phyloP scores from a whole-genome alignment of 1,140 invertebrate species.

The Tetramorium parvispinum region DNA sequence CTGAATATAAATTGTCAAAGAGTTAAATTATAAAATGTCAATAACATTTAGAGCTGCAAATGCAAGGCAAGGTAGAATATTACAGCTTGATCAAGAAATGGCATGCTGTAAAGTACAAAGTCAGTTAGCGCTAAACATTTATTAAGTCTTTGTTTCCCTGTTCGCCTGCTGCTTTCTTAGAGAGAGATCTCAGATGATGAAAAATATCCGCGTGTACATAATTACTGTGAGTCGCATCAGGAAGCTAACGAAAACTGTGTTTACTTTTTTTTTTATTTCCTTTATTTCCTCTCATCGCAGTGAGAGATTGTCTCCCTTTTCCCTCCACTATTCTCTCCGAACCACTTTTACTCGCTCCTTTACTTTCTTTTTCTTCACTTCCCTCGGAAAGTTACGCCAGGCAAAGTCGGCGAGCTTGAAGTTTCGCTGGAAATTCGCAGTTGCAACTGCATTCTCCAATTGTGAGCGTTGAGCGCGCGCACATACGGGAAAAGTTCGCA shows the following conservation, averaged over 20 bases:
- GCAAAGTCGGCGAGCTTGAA: constrained; percentile 39
- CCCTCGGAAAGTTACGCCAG: constrained; percentile 45
- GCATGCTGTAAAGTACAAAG: not conserved
- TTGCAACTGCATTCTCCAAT: constrained; percentile 57
- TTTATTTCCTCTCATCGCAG: not conserved
- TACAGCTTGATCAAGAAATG: not conserved
- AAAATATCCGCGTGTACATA: constrained; percentile 42
- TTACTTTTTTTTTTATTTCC: constrained; percentile 42
- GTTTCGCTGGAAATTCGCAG: constrained; percentile 49
- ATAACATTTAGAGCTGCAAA: not conserved
- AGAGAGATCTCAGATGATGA: not conserved
- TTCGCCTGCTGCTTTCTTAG: not conserved
- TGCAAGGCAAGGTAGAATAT: not conserved
- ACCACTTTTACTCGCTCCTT: constrained; percentile 40
- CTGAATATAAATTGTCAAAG: not conserved
- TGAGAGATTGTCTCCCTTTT: constrained; percentile 38
- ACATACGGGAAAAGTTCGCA: constrained; percentile 59
- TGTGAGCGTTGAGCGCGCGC: constrained; percentile 40
- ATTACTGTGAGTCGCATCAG: constrained; percentile 53
- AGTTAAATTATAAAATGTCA: constrained; percentile 5
- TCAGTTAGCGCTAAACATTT: constrained; percentile 28
- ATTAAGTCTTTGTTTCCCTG: not conserved
- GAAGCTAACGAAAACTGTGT: constrained; percentile 35
- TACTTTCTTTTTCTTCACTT: constrained; percentile 49
- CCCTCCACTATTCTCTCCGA: not conserved